These are phyloP conservation scores for Carabus problematicus DNA, from an alignment of 2,888 invertebrate genomes.

Conservation along the genomic window DNA sequence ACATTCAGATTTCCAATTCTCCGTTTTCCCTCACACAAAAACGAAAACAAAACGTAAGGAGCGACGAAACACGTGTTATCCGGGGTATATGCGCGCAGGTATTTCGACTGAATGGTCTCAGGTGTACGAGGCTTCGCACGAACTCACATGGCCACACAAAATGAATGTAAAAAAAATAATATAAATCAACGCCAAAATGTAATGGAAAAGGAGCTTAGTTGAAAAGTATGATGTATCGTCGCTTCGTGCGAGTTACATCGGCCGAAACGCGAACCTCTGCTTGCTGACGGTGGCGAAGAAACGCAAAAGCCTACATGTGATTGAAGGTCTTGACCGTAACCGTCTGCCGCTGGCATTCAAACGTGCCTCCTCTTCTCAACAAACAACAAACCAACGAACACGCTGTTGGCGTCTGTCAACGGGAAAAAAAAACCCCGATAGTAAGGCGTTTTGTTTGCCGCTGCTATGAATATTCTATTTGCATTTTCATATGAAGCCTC, in stretches of 20 bases:
- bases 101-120: conserved; percentile 25
- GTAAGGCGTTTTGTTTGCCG: background rate
- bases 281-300: background rate
- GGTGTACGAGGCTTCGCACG: conserved; percentile 29
- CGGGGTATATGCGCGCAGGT: conserved; percentile 19
- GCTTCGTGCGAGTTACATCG: conserved; percentile 19
- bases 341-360: no score
- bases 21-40: conserved; percentile 15
- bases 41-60: conserved; percentile 11
- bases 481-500: conserved; percentile 21
- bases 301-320: no score
- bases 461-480: conserved; percentile 31
- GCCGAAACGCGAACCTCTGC: background rate
- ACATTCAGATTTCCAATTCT: conserved; percentile 34
- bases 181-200: conserved; percentile 37
- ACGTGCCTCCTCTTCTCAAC: no score
- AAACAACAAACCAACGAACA: no score
- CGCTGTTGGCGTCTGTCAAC: no score
- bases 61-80: conserved; percentile 20
- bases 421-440: background rate
- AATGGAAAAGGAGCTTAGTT: conserved; percentile 40
- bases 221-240: conserved; percentile 35
- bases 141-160: conserved; percentile 30
- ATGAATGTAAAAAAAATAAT: conserved; percentile 40
- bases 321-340: conserved; percentile 16